Base-by-base conservation (phyloP, 2,888 invertebrate genomes). In the Synanthedon andrenaeformis region DNA sequence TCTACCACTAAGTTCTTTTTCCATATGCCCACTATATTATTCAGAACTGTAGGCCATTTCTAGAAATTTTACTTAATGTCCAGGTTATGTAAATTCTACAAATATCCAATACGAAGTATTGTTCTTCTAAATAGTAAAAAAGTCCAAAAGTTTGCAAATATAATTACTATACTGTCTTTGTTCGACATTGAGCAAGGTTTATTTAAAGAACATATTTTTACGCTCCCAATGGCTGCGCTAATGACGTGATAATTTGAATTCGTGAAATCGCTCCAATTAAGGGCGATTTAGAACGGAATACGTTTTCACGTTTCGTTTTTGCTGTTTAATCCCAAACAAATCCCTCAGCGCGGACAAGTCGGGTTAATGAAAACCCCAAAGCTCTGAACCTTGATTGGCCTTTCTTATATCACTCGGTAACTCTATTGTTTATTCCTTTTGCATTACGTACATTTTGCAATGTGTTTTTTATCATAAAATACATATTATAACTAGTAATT, bases 281-380 rank as follows among this genome's bases (percentile, higher is more conserved):
- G 45, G 17, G 51, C 41, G 52, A 55, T 53, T 54, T 53, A 49
- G 55, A 56, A 41, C 55, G 51, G 52, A 52, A 54, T 55, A 52
- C 42, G 55, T 51, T 19, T 50, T 49, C 53, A 53, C 50, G 56
- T 55, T 52, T 53, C 56, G 55, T 54, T 57, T 56, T 53, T 55
- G 53, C 53, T 45, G 45, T 50, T 56, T 62, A 58, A 62, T 58
- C 58, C 52, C 10, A 51, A 51, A 51, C 49, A 54, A 59, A 61
- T 61, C 61, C 57, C 53, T 17, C 51, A 28, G 54, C 55, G 56
- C 58, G 57, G 61, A 61, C 61, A 63, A 56, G 60, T 59, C 56
- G 59, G 56, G 59, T 60, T 60, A 58, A 51, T 28, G 19, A 4
- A 11, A 53, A 58, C 55, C 57, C 59, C 52, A 51, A 52, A 53